Base-by-base conservation (phyloP, 2,797 vertebrate species). In the Rhinella marina region DNA sequence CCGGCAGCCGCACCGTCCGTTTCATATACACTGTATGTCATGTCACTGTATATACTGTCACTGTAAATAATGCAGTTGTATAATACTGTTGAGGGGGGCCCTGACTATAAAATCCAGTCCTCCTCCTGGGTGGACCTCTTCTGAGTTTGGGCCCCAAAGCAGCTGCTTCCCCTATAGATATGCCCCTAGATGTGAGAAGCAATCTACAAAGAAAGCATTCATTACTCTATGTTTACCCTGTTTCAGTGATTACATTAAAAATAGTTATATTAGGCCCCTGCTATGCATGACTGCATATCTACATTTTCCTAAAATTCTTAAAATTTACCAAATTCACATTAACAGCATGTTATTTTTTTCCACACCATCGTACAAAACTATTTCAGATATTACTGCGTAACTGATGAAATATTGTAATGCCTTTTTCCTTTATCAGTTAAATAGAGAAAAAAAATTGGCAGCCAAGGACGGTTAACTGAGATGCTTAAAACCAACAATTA, bases 401-500 rank as follows among this genome's bases (percentile, higher is more conserved):
- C 29, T 62, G 54, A 62, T 77, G 10, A 50, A 77, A 75, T 62
- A 48, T 76, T 27, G 27, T 62, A 41, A 57, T 41, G 68, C 27
- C 19, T 61, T 79, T 78, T 79, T 56, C 14, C 25, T 78, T 52
- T 32, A 68, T 50, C 81, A 77, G 68, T 78, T 78, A 84, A 82
- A 78, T 78, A 25, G 13, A 81, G 13, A 81, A 59, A 66, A 84
- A 82, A 57, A 77, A n/a, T 76, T 25, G 59, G 64, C 76, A 85
- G 82, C 50, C 62, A 52, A 75, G 87, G 72, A 80, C 57, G 11
- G 27, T 84, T 59, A 84, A 48, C 54, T 2, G 29, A 68, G 75
- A 50, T 77, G 81, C 62, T 59, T 79, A 84, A 72, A 88, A 50
- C 59, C n/a, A 80, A 88, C 82, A 85, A 87, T 83, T 78, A 83